A percentile compares a stretch with the other conserved stretches of the same genome.
Conservation (phyloP, 2,113 vertebrate genomes). For the Neoarius graeffei region DNA sequence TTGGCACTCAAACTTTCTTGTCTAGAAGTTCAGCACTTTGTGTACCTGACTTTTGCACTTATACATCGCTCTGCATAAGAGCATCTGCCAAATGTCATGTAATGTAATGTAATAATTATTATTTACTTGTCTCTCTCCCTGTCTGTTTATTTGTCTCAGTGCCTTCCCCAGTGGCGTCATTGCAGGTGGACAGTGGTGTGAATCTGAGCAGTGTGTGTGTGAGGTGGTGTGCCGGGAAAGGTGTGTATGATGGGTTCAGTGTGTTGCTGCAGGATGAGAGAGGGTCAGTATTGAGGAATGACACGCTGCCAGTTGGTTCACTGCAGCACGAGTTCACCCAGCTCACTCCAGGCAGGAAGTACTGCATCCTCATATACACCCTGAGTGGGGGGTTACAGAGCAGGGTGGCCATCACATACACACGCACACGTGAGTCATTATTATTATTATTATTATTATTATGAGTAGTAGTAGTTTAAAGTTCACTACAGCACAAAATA, state of each 20-base stretch:
- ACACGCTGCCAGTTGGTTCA: conserved; percentile 68
- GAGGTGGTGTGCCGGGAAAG: conserved; percentile 82
- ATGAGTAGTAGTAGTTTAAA: not conserved
- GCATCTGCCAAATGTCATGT: too few relatives aligned
- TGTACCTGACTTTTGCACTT: too few relatives aligned
- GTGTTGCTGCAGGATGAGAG: conserved; percentile 84
- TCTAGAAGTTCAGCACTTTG: too few relatives aligned
- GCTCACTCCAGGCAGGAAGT: conserved; percentile 85
- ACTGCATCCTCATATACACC: conserved; percentile 82
- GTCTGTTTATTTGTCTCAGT: conserved; percentile 55
- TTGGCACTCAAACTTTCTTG: too few relatives aligned
- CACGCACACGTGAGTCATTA: conserved; percentile 79
- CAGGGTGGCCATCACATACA: conserved; percentile 70
- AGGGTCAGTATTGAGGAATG: conserved; percentile 77
- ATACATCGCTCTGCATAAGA: too few relatives aligned
- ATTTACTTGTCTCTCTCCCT: not conserved
- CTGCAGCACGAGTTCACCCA: conserved; percentile 79
- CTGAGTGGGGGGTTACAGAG: conserved; percentile 85
- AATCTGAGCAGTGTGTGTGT: conserved; percentile 80
- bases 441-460: not conserved
- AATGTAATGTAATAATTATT: not conserved
- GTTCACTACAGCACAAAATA: not conserved
- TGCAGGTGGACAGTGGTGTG: conserved; percentile 74
- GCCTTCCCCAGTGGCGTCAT: conserved; percentile 71
- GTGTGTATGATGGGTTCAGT: conserved; percentile 82